These are phyloP conservation scores for Enteromius argenteus DNA, from an alignment of 2,797 vertebrate genomes.

Conservation along the genomic window DNA sequence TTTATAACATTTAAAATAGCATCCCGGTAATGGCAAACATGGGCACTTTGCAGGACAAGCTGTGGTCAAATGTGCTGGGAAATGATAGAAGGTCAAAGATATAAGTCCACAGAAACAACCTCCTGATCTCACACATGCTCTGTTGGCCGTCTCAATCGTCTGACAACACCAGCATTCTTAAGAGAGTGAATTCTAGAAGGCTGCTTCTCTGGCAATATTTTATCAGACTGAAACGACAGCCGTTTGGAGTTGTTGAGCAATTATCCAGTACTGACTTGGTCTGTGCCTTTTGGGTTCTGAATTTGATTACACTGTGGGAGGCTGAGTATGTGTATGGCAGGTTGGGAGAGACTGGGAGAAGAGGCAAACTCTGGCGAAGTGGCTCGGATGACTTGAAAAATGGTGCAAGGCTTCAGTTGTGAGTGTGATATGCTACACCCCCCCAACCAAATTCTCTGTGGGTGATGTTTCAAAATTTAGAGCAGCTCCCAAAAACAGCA, in stretches of 20 bases:
- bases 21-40: conserved; percentile 70
- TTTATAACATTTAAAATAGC: conserved; percentile 83
- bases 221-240: conserved; percentile 14
- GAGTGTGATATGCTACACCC: conserved; percentile 5
- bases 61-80: conserved; percentile 78
- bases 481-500: conserved; percentile 34
- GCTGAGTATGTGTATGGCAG: conserved; percentile 31
- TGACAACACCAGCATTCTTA: conserved; percentile 25
- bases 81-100: conserved; percentile 76
- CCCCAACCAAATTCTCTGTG: conserved; percentile 19
- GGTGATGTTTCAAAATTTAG: conserved; percentile 37
- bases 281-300: conserved; percentile 35
- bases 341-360: not conserved
- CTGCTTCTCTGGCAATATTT: not conserved
- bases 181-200: conserved; percentile 22
- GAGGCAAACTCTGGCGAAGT: conserved; percentile 17
- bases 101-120: conserved; percentile 74
- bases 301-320: conserved; percentile 40
- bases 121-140: conserved; percentile 42
- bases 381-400: conserved; percentile 40
- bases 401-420: conserved; percentile 35
- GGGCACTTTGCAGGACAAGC: conserved; percentile 76
- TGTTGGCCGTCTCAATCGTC: not conserved
- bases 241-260: not conserved
- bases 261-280: conserved; percentile 27